Evolutionary conservation across 2,888 invertebrate species (phyloP), one percentile per base, ranked within the genome.

Genomic region (Drosophila mayaguana): DNA sequence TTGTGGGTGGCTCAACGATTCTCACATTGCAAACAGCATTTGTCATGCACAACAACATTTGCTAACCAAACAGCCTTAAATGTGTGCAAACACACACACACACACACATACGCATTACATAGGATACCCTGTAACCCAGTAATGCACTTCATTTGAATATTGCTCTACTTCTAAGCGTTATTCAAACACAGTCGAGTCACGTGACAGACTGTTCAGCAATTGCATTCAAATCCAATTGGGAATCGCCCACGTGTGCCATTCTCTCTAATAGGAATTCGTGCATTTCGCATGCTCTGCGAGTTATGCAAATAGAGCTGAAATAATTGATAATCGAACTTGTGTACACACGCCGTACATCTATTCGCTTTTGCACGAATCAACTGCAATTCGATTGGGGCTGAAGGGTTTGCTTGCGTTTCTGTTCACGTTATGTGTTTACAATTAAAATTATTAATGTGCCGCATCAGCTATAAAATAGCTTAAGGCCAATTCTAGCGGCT

Each of bases 21-120:
- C 6, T 8, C 25, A 14, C 50, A 38, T n/a, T 42, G 36, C 54
- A 59, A 67, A 70, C 63, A 56, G 65, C 75, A 71, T 62, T 72
- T 72, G 48, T 57, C 61, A 50, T 72, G 57, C 62, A 66, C 50
- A 48, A 9, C 38, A 16, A 12, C n/a, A 36, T 20, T 51, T 20
- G 20, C 34, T 14, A 6, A 20, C 20, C 12, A 43, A 12, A 38
- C 16, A 34, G 34, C 34, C 12, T 34, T 34, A 34, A 34, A 34
- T 12, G 34, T 2, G 2, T 11, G 0, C 28, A 18, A 11, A 16
- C 22, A 45, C 16, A 6, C 11, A 7, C 42, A 11, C 42, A 12
- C 20, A 25, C n/a, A 46, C 11, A 1, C 22, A 12, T 14, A 3
- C 18, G 1, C 4, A 11, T 42, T 2, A 32, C 11, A 32, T 32